Percentiles rank a stretch among this genome's conserved stretches.
Evolutionary conservation across 1,140 invertebrate genomes (phyloP).

Genomic region (Procambarus clarkii): DNA sequence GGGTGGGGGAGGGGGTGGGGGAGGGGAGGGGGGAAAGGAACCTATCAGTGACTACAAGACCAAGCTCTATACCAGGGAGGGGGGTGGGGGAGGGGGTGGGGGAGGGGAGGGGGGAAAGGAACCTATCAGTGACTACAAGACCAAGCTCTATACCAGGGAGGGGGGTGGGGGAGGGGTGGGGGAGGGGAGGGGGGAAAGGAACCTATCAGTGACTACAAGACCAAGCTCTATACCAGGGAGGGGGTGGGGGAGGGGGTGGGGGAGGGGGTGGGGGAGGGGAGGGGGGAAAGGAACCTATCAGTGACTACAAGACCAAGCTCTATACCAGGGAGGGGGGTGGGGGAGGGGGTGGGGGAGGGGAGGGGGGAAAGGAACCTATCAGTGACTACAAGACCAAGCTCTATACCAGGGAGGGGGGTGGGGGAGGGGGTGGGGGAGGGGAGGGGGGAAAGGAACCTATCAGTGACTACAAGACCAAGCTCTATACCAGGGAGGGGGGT

Average conservation of each 20-base stretch:
- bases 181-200: too few relatives aligned
- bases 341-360: not conserved
- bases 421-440: not conserved
- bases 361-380: not conserved
- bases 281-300: not conserved
- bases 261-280: not conserved
- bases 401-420: not conserved
- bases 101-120: too few relatives aligned
- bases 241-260: not conserved
- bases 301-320: not conserved
- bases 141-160: too few relatives aligned
- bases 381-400: not conserved
- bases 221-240: too few relatives aligned
- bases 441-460: not conserved
- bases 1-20: too few relatives aligned
- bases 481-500: not conserved
- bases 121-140: too few relatives aligned
- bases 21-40: too few relatives aligned
- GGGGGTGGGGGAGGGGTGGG: too few relatives aligned
- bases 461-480: not conserved
- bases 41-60: too few relatives aligned
- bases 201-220: too few relatives aligned
- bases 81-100: too few relatives aligned
- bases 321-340: not conserved
- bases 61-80: too few relatives aligned